phyloP scores from a whole-genome alignment of 2,888 invertebrate genomes.

The Parascotia fuliginaria region DNA sequence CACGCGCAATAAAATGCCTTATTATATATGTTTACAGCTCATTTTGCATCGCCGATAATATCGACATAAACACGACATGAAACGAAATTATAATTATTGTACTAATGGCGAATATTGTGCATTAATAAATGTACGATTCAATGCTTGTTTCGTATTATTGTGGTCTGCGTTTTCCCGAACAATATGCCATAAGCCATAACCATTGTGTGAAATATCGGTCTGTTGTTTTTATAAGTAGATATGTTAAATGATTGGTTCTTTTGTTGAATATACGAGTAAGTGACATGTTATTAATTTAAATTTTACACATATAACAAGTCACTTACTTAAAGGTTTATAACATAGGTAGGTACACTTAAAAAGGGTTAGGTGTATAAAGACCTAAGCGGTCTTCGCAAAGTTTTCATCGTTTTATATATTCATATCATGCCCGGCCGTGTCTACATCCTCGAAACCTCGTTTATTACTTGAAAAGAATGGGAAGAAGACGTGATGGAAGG shows the following conservation, averaged over 20 bases:
- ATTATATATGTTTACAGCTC: not conserved
- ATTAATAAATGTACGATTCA: slow-evolving; percentile 14
- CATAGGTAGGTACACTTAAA: too few relatives aligned
- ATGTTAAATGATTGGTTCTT: not conserved
- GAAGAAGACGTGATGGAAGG: too few relatives aligned
- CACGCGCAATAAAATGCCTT: not conserved
- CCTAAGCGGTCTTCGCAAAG: too few relatives aligned
- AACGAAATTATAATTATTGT: slow-evolving; percentile 8
- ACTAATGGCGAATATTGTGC: slow-evolving; percentile 27
- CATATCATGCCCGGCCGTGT: too few relatives aligned
- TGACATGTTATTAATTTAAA: too few relatives aligned
- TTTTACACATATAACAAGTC: too few relatives aligned
- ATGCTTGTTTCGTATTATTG: slow-evolving; percentile 26
- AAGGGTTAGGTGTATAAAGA: too few relatives aligned
- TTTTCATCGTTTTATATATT: too few relatives aligned
- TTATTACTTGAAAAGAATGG: too few relatives aligned
- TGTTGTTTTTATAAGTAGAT: not conserved
- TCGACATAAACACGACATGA: not conserved
- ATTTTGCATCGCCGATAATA: not conserved
- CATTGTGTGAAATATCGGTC: slow-evolving; percentile 26
- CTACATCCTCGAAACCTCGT: too few relatives aligned
- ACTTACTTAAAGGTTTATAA: too few relatives aligned
- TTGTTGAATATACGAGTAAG: not conserved
- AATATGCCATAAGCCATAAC: slow-evolving; percentile 23
- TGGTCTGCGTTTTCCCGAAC: slow-evolving; percentile 32